Percentiles rank a stretch among this genome's conserved stretches.
Conservation (phyloP, 2,888 invertebrate genomes). For the Heliconius erato region DNA sequence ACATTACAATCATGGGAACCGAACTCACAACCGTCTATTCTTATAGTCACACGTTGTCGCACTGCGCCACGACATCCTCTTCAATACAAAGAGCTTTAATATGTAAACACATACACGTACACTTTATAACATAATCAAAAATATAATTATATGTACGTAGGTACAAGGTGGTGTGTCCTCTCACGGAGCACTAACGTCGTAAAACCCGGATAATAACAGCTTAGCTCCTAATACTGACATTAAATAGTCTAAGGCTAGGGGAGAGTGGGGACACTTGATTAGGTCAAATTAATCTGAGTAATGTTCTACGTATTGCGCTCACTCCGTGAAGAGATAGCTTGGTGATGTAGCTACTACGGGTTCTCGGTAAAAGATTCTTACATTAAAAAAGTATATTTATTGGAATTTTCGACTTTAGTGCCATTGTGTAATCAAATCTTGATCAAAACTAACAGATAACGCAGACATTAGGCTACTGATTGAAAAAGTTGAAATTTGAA, state of each 20-base stretch:
- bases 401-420: too few species aligned
- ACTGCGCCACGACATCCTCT: too few species aligned
- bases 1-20: too few species aligned
- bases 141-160: neutral
- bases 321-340: conserved; percentile 1
- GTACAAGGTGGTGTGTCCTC: neutral
- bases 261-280: conserved; percentile 43
- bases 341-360: neutral
- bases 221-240: conserved; percentile 29
- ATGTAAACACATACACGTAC: too few species aligned
- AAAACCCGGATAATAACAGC: conserved; percentile 12
- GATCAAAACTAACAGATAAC: too few species aligned
- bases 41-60: too few species aligned
- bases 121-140: neutral
- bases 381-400: too few species aligned
- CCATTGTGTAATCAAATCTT: too few species aligned
- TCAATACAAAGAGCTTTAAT: too few species aligned
- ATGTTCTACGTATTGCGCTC: conserved; percentile 39
- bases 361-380: neutral
- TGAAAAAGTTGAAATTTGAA: too few species aligned
- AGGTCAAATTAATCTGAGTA: conserved; percentile 50
- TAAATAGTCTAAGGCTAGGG: conserved; percentile 25
- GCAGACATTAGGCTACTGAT: too few species aligned
- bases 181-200: neutral
- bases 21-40: too few species aligned